Evolutionary conservation across 2,797 vertebrate genomes (phyloP).

Genomic region (Prunella strophiata): DNA sequence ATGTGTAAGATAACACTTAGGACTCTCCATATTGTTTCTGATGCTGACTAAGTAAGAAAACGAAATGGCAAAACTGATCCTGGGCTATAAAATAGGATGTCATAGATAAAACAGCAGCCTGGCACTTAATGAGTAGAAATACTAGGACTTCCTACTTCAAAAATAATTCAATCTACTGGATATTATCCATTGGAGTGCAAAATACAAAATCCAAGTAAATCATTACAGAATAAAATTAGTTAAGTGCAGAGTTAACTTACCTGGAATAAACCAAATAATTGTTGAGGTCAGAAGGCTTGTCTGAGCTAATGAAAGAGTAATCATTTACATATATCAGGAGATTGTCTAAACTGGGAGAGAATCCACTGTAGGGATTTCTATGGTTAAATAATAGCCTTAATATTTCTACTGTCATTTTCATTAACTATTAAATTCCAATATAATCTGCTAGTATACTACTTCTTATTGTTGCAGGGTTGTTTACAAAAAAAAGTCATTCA

Average conservation of each 20-base stretch:
- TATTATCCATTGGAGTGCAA: background rate
- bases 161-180: background rate
- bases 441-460: background rate
- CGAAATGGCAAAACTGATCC: background rate
- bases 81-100: background rate
- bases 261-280: background rate
- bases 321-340: background rate
- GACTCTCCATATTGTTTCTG: background rate
- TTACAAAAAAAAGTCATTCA: background rate
- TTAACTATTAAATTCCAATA: background rate
- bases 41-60: background rate
- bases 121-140: background rate
- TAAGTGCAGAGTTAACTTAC: background rate
- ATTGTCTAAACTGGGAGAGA: background rate
- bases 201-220: background rate
- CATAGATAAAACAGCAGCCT: background rate
- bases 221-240: background rate
- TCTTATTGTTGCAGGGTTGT: background rate
- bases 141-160: background rate
- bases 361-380: background rate
- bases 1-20: background rate
- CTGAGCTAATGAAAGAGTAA: background rate
- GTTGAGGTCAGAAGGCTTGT: background rate
- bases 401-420: background rate
- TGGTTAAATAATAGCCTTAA: background rate